Evolutionary conservation across 2,888 invertebrate genomes (phyloP).

Genomic region (Drosophila prolongata): DNA sequence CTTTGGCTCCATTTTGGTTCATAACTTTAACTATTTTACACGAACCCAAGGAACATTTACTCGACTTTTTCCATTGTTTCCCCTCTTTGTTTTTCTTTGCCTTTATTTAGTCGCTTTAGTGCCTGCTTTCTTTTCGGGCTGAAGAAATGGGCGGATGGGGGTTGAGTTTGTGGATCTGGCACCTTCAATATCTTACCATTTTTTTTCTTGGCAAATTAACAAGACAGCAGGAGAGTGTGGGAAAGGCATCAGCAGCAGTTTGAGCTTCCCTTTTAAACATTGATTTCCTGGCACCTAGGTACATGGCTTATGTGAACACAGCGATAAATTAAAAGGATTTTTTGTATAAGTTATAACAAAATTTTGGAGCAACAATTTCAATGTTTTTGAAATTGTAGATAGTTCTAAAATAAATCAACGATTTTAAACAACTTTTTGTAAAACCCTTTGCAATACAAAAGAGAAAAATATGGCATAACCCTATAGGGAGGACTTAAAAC

Average conservation of each 20-base stretch:
- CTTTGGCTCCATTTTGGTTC: slow-evolving; percentile 60
- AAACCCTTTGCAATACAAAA: no score
- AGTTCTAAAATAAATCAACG: no score
- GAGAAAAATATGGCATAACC: no score
- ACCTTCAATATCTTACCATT: slow-evolving; percentile 5
- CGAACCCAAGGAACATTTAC: slow-evolving; percentile 62
- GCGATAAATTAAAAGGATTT: background rate
- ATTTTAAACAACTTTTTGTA: no score
- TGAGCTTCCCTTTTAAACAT: slow-evolving; percentile 41
- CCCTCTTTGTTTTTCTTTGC: slow-evolving; percentile 14
- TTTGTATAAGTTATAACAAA: no score
- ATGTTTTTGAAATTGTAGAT: no score
- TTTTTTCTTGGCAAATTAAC: slow-evolving; percentile 54
- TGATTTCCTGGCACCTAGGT: slow-evolving; percentile 37
- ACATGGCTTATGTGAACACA: slow-evolving; percentile 1
- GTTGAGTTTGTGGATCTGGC: slow-evolving; percentile 3
- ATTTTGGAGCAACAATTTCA: no score
- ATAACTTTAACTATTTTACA: slow-evolving; percentile 75
- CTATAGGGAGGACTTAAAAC: no score
- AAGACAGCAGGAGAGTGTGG: slow-evolving; percentile 36
- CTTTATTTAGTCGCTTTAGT: slow-evolving; percentile 68
- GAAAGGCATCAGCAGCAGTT: slow-evolving; percentile 22
- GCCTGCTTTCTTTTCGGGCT: slow-evolving; percentile 48
- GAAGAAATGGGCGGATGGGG: background rate
- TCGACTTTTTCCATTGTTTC: slow-evolving; percentile 35